These are phyloP conservation scores for Ostrea denselamellosa DNA, from an alignment of 1,140 invertebrate species.

Conservation along the genomic window DNA sequence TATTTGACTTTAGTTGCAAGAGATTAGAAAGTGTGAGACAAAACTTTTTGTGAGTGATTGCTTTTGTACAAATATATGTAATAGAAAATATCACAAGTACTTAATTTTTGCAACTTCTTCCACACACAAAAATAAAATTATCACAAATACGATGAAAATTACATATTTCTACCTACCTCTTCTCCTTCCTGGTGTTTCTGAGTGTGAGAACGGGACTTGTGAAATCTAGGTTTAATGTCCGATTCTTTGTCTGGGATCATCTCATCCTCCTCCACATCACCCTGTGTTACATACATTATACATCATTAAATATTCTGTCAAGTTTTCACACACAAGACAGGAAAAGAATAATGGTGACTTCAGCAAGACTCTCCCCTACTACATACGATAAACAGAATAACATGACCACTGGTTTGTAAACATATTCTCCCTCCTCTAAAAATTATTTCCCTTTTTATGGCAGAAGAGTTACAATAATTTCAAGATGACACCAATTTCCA, in stretches of 20 bases:
- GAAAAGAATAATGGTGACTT: not conserved
- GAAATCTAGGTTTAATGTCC: conserved; percentile 98
- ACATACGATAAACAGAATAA: not conserved
- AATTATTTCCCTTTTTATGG: too few relatives aligned
- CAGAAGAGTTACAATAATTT: too few relatives aligned
- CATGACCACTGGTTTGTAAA: too few relatives aligned
- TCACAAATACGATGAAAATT: too few relatives aligned
- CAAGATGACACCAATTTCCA: too few relatives aligned
- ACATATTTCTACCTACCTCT: conserved; percentile 58
- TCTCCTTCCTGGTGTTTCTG: conserved; percentile 77
- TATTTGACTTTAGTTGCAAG: too few relatives aligned
- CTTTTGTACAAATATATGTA: too few relatives aligned
- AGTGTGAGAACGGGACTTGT: conserved; percentile 90
- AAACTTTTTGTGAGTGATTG: too few relatives aligned
- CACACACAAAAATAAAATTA: not conserved
- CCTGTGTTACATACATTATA: conserved; percentile 74
- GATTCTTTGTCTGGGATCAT: conserved; percentile 98
- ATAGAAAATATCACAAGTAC: not conserved
- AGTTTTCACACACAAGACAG: not conserved
- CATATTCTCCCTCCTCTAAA: too few relatives aligned
- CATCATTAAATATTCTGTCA: not conserved
- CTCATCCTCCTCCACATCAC: conserved; percentile 93
- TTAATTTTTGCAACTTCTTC: not conserved
- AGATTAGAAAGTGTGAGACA: too few relatives aligned
- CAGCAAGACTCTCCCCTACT: not conserved